Evolutionary conservation across 2,113 vertebrate species (phyloP), one percentile per base, ranked within the genome.

Genomic region (Thomomys bottae): DNA sequence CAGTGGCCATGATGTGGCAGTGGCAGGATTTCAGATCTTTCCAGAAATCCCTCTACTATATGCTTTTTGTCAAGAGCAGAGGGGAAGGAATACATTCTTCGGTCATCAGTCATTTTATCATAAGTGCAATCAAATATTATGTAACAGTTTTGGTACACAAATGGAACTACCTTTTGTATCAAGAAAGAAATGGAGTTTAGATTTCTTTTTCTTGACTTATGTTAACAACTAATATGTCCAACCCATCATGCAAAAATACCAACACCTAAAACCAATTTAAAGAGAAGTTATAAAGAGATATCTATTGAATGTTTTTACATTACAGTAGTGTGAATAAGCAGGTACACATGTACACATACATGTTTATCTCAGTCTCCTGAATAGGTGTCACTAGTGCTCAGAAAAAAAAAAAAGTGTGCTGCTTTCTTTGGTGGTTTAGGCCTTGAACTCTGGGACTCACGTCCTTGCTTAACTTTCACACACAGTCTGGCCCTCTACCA

Each of bases 1-100:
- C 93, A 94, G 94, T 96, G 96, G 94, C 70, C 79, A 18, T 83
- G 89, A 92, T 24, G 90, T 73, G 93, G 92, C 88, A 96, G 49
- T 91, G 80, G 82, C 90, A 92, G 77, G 40, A 95, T 95, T 95
- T 95, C 76, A 95, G 57, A 36, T 88, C 40, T 64, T 90, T 84
- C 36, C 83, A 92, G 63, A 95, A 95, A 18, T n/a, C 57, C 54
- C 38, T 80, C 75, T 57, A 40, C 20, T 72, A 30, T 5, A 10
- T 40, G 34, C 5, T 84, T 20, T 14, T 89, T 75, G 12, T 79
- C 40, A 70, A 59, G 3, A 84, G 57, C 11, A 71, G 17, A 63
- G 6, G 11, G 23, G 4, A 82, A 42, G 1, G 11, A 40, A 3
- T n/a, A 24, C 66, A 32, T 42, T 76, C 21, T 78, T 84, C 21